Evolutionary conservation across 2,113 vertebrate species (phyloP).

Genomic region (Octodon degus): DNA sequence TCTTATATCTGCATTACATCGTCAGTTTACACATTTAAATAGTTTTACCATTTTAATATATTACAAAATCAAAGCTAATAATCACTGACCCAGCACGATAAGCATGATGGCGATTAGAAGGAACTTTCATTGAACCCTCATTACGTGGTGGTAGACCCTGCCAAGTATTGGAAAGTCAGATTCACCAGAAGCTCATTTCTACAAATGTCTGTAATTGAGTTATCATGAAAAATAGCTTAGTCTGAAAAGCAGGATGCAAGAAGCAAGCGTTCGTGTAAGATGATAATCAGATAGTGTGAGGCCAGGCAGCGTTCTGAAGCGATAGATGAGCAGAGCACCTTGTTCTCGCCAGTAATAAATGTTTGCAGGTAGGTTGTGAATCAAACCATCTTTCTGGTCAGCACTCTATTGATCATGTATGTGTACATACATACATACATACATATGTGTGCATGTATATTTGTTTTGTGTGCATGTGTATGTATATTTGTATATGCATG

Average conservation of each 20-base stretch:
- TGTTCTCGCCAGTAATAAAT: neutral
- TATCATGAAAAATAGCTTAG: neutral
- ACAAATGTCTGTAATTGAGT: neutral
- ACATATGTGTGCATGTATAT: neutral
- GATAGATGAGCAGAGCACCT: neutral
- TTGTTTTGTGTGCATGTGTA: too few species aligned
- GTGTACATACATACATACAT: neutral
- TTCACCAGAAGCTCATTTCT: slow-evolving; percentile 13
- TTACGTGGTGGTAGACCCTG: neutral
- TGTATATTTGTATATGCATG: neutral
- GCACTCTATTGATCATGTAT: fast-evolving
- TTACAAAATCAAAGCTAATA: slow-evolving; percentile 5
- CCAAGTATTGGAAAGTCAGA: neutral
- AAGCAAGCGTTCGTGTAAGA: neutral
- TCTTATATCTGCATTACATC: neutral
- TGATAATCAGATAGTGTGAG: neutral
- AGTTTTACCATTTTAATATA: neutral
- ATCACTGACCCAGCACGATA: neutral
- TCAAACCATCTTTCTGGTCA: neutral
- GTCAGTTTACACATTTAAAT: neutral
- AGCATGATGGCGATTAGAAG: neutral
- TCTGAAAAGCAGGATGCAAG: slow-evolving; percentile 15
- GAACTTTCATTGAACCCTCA: neutral
- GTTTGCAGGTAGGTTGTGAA: neutral
- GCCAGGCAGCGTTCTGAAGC: neutral